These are phyloP conservation scores for Ammospiza nelsoni DNA, from an alignment of 2,113 vertebrate genomes.

Conservation along the genomic window DNA sequence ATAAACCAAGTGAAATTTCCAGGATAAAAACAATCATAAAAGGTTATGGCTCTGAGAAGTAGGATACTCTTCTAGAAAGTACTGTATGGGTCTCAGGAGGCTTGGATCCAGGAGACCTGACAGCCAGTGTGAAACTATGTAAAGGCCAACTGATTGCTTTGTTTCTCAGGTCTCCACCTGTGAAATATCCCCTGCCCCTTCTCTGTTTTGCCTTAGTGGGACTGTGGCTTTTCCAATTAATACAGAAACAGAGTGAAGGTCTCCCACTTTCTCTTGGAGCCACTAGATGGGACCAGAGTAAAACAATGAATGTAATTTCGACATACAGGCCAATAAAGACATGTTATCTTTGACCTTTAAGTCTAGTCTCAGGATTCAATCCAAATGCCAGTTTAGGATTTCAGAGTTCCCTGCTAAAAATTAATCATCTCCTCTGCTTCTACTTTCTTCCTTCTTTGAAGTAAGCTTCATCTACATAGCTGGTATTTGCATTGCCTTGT, in stretches of 20 bases:
- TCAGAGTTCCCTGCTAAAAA: neutral
- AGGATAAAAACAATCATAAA: neutral
- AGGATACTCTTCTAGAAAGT: neutral
- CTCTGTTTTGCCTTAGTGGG: neutral
- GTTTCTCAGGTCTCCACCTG: neutral
- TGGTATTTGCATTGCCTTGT: neutral
- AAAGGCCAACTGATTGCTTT: neutral
- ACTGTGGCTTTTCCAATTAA: neutral
- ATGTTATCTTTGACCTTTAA: neutral
- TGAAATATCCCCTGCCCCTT: neutral
- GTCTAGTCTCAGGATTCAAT: neutral
- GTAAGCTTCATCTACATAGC: neutral
- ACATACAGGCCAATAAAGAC: neutral
- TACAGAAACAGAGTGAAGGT: neutral
- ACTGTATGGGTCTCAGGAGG: neutral
- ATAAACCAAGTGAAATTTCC: neutral
- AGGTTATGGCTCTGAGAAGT: neutral
- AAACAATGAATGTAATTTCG: neutral
- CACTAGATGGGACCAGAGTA: conserved; percentile 18
- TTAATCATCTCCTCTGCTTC: neutral
- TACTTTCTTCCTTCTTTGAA: neutral
- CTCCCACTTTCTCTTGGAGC: neutral
- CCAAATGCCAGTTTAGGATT: neutral
- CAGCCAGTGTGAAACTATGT: neutral
- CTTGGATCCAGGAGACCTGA: neutral